Evolutionary conservation across 2,113 vertebrate genomes (phyloP).

Genomic region (Gulo gulo): DNA sequence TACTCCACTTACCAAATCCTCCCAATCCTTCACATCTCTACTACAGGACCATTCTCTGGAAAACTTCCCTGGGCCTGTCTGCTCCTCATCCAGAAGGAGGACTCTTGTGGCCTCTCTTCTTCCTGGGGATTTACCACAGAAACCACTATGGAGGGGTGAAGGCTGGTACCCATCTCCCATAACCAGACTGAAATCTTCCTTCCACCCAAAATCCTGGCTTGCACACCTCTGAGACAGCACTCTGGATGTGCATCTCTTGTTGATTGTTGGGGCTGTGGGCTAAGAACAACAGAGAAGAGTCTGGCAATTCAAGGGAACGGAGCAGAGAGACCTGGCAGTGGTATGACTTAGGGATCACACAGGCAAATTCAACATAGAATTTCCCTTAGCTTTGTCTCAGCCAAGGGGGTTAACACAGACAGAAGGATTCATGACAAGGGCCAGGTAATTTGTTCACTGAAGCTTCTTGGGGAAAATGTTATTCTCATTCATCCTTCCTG

Average conservation of each 20-base stretch:
- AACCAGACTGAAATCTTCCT: background rate
- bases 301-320: background rate
- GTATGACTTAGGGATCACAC: background rate
- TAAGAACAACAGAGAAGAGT: background rate
- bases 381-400: background rate
- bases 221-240: background rate
- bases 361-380: background rate
- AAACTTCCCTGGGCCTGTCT: background rate
- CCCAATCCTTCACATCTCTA: background rate
- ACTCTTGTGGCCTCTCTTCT: background rate
- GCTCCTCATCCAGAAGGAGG: background rate
- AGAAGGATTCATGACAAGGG: background rate
- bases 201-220: background rate
- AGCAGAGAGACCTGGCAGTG: background rate
- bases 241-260: accelerated
- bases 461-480: background rate
- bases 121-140: background rate
- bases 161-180: background rate
- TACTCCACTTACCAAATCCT: background rate
- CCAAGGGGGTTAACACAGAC: background rate
- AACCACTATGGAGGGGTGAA: background rate
- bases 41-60: background rate
- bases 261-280: background rate
- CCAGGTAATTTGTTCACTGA: background rate
- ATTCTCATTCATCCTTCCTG: background rate